Evolutionary conservation across 2,113 vertebrate species (phyloP).

Genomic region (Callipepla squamata): DNA sequence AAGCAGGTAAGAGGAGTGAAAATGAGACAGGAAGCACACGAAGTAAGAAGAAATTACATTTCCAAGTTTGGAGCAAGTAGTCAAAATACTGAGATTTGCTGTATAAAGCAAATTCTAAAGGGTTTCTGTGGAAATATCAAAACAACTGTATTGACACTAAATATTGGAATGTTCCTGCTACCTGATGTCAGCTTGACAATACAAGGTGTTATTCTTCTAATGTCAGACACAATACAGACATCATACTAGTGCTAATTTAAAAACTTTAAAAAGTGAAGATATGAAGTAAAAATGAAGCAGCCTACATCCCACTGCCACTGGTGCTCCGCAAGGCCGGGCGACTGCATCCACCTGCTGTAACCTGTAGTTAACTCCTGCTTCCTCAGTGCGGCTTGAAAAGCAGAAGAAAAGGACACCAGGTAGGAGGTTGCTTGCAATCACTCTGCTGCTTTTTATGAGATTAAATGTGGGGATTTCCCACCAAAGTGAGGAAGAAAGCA

Average conservation of each 20-base stretch:
- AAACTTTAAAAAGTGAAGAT: neutral
- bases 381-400: neutral
- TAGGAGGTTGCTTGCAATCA: slow-evolving; percentile 2
- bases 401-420: neutral
- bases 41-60: neutral
- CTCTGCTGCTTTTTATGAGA: slow-evolving; percentile 8
- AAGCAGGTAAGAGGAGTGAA: neutral
- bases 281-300: neutral
- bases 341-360: neutral
- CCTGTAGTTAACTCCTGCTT: slow-evolving; percentile 10
- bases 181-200: neutral
- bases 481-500: slow-evolving; percentile 59
- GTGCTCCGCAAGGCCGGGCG: neutral
- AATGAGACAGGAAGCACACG: neutral
- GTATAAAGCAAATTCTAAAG: neutral
- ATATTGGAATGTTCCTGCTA: neutral
- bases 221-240: neutral
- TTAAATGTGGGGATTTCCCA: slow-evolving; percentile 73
- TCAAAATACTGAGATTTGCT: neutral
- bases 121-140: neutral
- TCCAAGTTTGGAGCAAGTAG: neutral
- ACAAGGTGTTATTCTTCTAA: neutral
- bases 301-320: neutral
- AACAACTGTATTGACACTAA: neutral
- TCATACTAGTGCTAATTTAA: neutral